These are phyloP conservation scores for Scopus umbretta DNA, from an alignment of 2,113 vertebrate genomes.

Conservation along the genomic window DNA sequence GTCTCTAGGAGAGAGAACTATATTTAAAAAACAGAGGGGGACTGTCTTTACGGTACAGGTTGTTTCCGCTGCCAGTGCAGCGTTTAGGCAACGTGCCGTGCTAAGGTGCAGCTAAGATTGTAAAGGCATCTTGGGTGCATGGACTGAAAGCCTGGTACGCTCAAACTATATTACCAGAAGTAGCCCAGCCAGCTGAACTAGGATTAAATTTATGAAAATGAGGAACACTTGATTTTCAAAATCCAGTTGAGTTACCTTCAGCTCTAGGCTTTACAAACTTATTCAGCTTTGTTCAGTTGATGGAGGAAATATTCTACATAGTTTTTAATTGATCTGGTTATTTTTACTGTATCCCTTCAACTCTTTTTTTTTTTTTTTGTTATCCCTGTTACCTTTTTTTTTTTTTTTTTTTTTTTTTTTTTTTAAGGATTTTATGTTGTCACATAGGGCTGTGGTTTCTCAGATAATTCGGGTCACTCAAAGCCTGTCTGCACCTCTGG, in stretches of 20 bases:
- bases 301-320: neutral
- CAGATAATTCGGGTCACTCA: neutral
- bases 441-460: neutral
- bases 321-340: neutral
- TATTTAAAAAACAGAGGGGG: neutral
- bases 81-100: neutral
- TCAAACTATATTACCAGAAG: neutral
- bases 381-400: too few relatives aligned
- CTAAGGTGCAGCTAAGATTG: neutral
- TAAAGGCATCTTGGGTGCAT: neutral
- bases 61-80: neutral
- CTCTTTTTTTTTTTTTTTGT: too few relatives aligned
- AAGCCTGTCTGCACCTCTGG: neutral
- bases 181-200: neutral
- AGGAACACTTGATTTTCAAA: neutral
- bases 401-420: too few relatives aligned
- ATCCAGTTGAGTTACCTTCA: neutral
- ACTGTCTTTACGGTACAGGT: neutral
- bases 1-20: neutral
- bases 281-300: neutral
- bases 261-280: neutral
- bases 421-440: too few relatives aligned
- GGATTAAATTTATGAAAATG: neutral
- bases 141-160: neutral
- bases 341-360: neutral